Conservation (phyloP, 2,888 invertebrate genomes). For the Phyllotreta cruciferae region DNA sequence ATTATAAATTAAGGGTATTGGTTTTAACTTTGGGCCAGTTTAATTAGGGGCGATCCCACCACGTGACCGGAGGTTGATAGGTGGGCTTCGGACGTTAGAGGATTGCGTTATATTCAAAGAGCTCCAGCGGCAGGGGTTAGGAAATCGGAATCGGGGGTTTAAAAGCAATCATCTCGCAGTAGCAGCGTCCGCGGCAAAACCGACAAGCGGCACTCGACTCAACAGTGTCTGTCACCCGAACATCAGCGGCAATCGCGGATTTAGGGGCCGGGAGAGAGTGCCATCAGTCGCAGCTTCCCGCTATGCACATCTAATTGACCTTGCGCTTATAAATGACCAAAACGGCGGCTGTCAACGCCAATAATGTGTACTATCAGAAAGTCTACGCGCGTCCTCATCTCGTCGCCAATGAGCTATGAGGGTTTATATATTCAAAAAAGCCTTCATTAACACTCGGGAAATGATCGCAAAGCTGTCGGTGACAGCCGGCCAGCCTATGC, state of each 20-base stretch:
- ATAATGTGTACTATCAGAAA: constrained; percentile 59
- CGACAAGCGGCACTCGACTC: constrained; percentile 38
- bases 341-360: constrained; percentile 59
- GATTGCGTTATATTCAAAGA: constrained; percentile 23
- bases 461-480: constrained; percentile 60
- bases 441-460: constrained; percentile 61
- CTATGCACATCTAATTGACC: constrained; percentile 60
- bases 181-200: constrained; percentile 33
- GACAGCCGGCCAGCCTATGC: constrained; percentile 47
- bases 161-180: constrained; percentile 35
- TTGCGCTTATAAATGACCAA: constrained; percentile 60
- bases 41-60: background rate
- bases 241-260: constrained; percentile 29
- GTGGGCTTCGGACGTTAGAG: constrained; percentile 14
- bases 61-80: constrained; percentile 5
- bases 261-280: constrained; percentile 29
- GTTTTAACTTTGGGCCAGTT: too few relatives aligned
- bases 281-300: constrained; percentile 47
- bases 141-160: constrained; percentile 22
- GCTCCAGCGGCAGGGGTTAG: constrained; percentile 16
- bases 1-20: too few relatives aligned
- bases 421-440: constrained; percentile 58
- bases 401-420: constrained; percentile 57
- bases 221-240: constrained; percentile 33
- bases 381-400: constrained; percentile 46